These are phyloP conservation scores for Drosophila parthenogenetica DNA, from an alignment of 2,888 invertebrate genomes.

Conservation along the genomic window DNA sequence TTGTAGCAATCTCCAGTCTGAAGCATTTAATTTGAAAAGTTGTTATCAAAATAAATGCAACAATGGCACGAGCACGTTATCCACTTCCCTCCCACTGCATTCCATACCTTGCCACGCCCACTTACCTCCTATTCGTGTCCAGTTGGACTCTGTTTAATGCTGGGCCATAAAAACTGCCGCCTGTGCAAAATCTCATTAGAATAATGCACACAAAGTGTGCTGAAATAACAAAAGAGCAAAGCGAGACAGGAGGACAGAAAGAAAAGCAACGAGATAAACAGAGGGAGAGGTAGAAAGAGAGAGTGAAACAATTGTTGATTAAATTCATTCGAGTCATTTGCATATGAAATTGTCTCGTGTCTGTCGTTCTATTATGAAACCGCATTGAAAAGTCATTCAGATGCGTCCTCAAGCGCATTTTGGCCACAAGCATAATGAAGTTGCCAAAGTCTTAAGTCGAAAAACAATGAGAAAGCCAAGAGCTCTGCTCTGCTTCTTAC, in stretches of 20 bases:
- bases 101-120: no score
- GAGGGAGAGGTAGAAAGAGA: conserved; percentile 3
- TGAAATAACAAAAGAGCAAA: conserved; percentile 21
- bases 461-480: conserved; percentile 54
- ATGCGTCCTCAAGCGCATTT: conserved; percentile 32
- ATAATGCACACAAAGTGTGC: conserved; percentile 68
- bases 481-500: conserved; percentile 5
- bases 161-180: conserved; percentile 70
- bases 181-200: conserved; percentile 75
- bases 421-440: conserved; percentile 76
- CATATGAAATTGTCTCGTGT: conserved; percentile 71
- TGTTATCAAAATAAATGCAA: conserved; percentile 78
- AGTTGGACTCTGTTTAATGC: conserved; percentile 34
- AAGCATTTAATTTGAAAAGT: conserved; percentile 79
- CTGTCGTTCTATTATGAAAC: conserved; percentile 61
- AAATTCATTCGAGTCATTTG: conserved; percentile 79
- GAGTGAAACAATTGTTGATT: conserved; percentile 73
- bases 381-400: conserved; percentile 77
- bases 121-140: neutral
- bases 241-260: neutral
- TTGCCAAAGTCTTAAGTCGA: conserved; percentile 76
- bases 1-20: conserved; percentile 57
- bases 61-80: conserved; percentile 40
- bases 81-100: neutral
- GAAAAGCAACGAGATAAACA: neutral